phyloP scores from a whole-genome alignment of 2,113 vertebrate genomes.

The Malurus alboscapulatus region DNA sequence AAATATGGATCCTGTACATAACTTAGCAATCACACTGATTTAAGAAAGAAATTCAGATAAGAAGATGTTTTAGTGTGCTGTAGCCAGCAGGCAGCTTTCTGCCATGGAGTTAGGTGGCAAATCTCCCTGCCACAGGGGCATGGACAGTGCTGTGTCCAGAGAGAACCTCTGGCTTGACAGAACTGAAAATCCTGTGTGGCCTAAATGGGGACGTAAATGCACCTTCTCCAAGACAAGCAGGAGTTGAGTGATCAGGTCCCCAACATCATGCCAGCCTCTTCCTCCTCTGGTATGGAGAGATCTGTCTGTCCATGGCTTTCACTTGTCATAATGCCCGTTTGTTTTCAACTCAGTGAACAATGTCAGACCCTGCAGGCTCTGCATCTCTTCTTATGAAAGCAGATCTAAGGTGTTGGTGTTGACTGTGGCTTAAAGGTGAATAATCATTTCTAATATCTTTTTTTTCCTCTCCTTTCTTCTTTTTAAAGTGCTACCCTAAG shows the following conservation, averaged over 20 bases:
- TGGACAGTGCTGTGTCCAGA: neutral
- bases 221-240: neutral
- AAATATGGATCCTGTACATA: neutral
- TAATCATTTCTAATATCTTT: neutral
- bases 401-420: neutral
- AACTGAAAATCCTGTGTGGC: neutral
- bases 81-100: neutral
- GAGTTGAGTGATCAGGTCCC: neutral
- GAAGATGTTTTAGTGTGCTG: neutral
- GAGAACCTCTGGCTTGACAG: neutral
- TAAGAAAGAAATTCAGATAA: neutral
- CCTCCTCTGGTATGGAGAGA: neutral
- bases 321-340: neutral
- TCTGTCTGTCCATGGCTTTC: neutral
- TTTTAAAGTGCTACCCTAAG: neutral
- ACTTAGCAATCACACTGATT: neutral
- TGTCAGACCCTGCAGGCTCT: neutral
- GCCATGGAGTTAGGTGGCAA: neutral
- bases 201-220: neutral
- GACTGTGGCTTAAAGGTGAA: neutral
- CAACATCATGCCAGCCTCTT: rapidly evolving
- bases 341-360: rapidly evolving
- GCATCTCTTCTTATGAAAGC: neutral
- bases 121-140: neutral
- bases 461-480: rapidly evolving